A percentile compares a stretch with the other conserved stretches of the same genome.
These are phyloP conservation scores for Papilio helenus DNA, from an alignment of 1,140 invertebrate species.

Conservation along the genomic window DNA sequence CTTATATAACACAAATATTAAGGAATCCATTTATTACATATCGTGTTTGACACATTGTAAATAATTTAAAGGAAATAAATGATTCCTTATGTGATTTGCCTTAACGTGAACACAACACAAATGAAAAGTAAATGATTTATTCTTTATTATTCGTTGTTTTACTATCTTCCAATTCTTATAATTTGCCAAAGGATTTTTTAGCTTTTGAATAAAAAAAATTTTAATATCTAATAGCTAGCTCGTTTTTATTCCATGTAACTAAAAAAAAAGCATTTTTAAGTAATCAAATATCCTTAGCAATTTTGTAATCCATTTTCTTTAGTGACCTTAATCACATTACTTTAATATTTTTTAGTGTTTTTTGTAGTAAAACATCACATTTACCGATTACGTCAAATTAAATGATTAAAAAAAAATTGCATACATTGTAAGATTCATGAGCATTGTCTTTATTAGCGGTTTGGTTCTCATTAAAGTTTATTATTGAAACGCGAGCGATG, in stretches of 20 bases:
- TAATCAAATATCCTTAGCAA: no score
- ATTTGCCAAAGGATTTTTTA: neutral
- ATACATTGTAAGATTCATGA: slow-evolving; percentile 13
- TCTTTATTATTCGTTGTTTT: slow-evolving; percentile 13
- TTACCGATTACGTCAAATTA: no score
- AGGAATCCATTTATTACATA: neutral
- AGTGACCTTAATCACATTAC: no score
- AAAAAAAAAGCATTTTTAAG: no score
- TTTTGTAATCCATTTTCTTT: no score
- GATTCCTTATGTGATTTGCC: slow-evolving; percentile 12
- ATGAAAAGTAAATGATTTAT: slow-evolving; percentile 30
- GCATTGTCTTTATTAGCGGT: slow-evolving; percentile 9
- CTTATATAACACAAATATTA: neutral
- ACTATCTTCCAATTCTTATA: slow-evolving; percentile 1
- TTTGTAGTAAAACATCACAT: no score
- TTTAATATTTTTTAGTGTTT: no score
- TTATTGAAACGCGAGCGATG: slow-evolving; percentile 46
- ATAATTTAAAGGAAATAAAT: neutral
- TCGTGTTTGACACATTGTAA: slow-evolving; percentile 49
- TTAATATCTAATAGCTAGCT: no score
- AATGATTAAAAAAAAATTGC: neutral
- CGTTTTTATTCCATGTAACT: no score
- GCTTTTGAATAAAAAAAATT: no score
- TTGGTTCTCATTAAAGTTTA: slow-evolving; percentile 42
- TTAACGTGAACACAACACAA: neutral